These are phyloP conservation scores for Calephelis nemesis DNA, from an alignment of 1,140 invertebrate genomes.

Conservation along the genomic window DNA sequence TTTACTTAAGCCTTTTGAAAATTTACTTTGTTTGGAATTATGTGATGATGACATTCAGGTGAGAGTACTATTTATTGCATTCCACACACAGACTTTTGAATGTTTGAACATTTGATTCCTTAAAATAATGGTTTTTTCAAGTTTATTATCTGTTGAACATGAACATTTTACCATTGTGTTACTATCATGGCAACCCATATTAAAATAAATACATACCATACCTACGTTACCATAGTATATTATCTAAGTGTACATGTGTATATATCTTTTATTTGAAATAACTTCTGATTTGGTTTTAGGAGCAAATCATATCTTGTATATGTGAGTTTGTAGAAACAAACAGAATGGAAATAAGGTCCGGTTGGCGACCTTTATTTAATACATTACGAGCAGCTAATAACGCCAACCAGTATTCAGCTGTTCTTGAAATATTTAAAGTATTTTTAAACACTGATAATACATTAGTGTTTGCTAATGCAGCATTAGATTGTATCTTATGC, in stretches of 20 bases:
- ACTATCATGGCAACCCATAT: too few relatives aligned
- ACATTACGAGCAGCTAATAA: slow-evolving; percentile 90
- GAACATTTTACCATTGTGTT: too few relatives aligned
- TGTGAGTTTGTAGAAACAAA: slow-evolving; percentile 97
- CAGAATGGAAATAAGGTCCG: slow-evolving; percentile 93
- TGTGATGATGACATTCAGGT: slow-evolving; percentile 95
- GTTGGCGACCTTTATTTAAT: slow-evolving; percentile 95
- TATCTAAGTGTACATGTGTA: too few relatives aligned
- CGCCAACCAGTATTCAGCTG: slow-evolving; percentile 85
- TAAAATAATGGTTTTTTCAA: too few relatives aligned
- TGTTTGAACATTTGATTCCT: too few relatives aligned
- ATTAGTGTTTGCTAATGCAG: slow-evolving; percentile 95
- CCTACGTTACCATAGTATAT: too few relatives aligned
- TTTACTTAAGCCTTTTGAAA: slow-evolving; percentile 96
- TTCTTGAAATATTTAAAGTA: slow-evolving; percentile 95
- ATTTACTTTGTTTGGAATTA: slow-evolving; percentile 93
- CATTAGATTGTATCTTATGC: slow-evolving; percentile 95
- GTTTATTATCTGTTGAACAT: too few relatives aligned
- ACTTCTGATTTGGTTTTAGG: slow-evolving; percentile 69
- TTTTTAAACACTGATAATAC: slow-evolving; percentile 95
- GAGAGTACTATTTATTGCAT: slow-evolving; percentile 16
- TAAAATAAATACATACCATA: too few relatives aligned
- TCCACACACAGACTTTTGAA: too few relatives aligned
- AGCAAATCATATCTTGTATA: slow-evolving; percentile 95
- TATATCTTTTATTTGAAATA: too few relatives aligned